phyloP scores from a whole-genome alignment of 2,888 invertebrate species.

The Abrostola tripartita region DNA sequence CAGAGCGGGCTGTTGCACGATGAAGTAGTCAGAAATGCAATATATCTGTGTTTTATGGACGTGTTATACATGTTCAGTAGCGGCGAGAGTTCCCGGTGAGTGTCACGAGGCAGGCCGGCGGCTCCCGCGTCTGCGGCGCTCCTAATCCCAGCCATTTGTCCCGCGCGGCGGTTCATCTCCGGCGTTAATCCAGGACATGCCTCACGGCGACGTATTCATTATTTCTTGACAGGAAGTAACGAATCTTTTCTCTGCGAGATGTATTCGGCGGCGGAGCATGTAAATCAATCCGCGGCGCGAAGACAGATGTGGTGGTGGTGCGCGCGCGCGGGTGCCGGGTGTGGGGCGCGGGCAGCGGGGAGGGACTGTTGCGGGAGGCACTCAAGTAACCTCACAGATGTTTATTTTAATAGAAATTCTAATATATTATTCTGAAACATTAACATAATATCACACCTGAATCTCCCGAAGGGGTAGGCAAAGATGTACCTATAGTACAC shows the following conservation, averaged over 20 bases:
- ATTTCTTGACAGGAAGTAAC: constrained; percentile 39
- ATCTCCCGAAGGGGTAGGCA: too few species aligned
- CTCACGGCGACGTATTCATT: constrained; percentile 45
- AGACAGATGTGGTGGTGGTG: constrained; percentile 12
- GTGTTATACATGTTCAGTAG: too few species aligned
- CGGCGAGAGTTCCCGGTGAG: neutral
- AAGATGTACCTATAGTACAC: too few species aligned
- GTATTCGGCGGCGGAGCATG: constrained; percentile 28
- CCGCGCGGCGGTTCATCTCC: constrained; percentile 49
- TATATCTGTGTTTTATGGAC: too few species aligned
- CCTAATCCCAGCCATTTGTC: constrained; percentile 48
- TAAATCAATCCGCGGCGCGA: constrained; percentile 34
- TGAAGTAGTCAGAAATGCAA: too few species aligned
- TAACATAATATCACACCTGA: too few species aligned
- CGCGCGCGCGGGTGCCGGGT: neutral
- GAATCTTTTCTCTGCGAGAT: constrained; percentile 26
- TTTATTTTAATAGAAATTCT: too few species aligned
- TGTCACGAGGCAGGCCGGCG: neutral
- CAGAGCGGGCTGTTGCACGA: neutral
- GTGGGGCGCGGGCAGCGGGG: neutral
- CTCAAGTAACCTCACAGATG: too few species aligned
- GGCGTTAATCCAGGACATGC: constrained; percentile 43
- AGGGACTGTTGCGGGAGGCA: neutral
- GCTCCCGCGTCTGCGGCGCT: constrained; percentile 9
- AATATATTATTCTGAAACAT: too few species aligned